Base-by-base conservation (phyloP, 2,797 vertebrate species). In the Girardinus metallicus region DNA sequence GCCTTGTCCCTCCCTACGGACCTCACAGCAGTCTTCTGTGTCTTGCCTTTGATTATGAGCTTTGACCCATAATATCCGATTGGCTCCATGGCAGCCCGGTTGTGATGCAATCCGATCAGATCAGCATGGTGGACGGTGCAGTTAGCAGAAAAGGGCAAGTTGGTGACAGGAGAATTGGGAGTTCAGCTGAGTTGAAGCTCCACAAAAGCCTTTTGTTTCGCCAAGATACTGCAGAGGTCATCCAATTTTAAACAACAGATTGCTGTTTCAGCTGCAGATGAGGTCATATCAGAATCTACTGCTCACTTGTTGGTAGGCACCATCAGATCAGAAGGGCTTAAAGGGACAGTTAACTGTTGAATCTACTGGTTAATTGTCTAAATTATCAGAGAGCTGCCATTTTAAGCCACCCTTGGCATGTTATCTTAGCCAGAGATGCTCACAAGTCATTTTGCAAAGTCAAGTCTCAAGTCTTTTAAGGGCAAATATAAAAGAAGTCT, bases 161-260 rank as follows among this genome's bases (percentile, higher is more conserved):
- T 84, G 68, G 81, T 1, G 75, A 29, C 31, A 29, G 57, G 72
- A 70, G 82, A 71, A 74, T 74, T 18, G 49, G 81, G 79, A 82
- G 76, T 78, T 72, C 74, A 88, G 88, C 86, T 83, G 75, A 91
- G 92, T 81, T 74, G 81, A 94, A 90, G 78, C 78, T 47, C 75
- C 76, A 92, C 90, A 93, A 86, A 89, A 86, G 81, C 70, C 85
- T 90, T 92, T 92, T 91, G 87, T 89, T 79, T 72, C 68, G 80
- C 77, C 68, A 55, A 74, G 83, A 77, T 82, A 80, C 55, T 29
- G 36, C 87, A 75, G 79, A 3, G 53, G 77, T 89, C 88, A 90
- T 95, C 83, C 87, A 94, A 91, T 90, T 93, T 94, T 92, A 86
- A 95, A 84, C 75, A 85, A 73, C 86, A 76, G 82, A 78, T 81